Base-by-base conservation (phyloP, 2,888 invertebrate genomes). In the Bimastos eiseni region DNA sequence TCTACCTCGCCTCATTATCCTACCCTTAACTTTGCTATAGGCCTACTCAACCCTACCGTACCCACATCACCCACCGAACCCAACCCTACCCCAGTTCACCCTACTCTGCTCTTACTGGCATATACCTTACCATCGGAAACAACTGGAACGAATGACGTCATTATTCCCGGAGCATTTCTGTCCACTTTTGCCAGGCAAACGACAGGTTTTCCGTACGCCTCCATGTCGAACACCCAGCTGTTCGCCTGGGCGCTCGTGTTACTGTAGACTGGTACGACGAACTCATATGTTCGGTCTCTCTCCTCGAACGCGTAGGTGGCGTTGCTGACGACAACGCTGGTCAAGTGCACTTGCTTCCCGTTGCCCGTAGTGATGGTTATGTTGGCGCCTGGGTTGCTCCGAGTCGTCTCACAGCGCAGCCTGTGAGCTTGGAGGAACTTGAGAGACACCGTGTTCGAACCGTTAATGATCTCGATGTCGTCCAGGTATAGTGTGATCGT, bases 341-440 rank as follows among this genome's bases (percentile, higher is more conserved):
- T 36, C 37, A 37, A 15, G 11, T 36, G 36, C 19, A 86, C 34
- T 0, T 3, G 36, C 86, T 36, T 36, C 34, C 86, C 34, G 8
- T 70, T n/a, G 36, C 86, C 86, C 11, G 21, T 21, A 0, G 86
- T 86, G 6, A 86, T 86, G 3, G 34, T n/a, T 36, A 86, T 36
- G 17, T 86, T 86, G 86, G 86, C 86, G 37, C 86, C 36, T 30
- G 86, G 86, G 24, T 86, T 86, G 86, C 86, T 86, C 15, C 86
- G 36, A n/a, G 86, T 86, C 19, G 86, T 86, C 86, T 86, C 86
- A 17, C 86, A 86, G 21, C 86, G 34, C 13, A 86, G 86, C 17
- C n/a, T 86, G 15, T 17, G 24, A 24, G 36, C 36, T 19, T 86
- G 21, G 37, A 36, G 34, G 6, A 37, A 37, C 86, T 37, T 86